Percentiles rank a stretch among this genome's conserved stretches.
Evolutionary conservation across 2,113 vertebrate species (phyloP).

Genomic region (Conger conger): DNA sequence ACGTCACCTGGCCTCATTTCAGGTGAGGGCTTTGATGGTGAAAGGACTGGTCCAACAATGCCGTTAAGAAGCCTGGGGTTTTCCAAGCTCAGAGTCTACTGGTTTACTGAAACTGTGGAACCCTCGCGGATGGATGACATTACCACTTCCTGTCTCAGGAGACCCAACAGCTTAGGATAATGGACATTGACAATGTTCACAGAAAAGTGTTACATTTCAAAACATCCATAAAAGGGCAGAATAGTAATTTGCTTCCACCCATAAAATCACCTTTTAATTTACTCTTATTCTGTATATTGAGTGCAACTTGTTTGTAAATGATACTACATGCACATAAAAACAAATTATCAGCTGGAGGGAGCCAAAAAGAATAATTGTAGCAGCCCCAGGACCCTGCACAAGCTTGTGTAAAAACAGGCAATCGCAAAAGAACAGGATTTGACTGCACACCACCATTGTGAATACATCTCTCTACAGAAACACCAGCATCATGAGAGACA

Average conservation of each 20-base stretch:
- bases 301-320: too few species aligned
- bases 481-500: background rate
- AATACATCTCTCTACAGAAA: background rate
- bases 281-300: too few species aligned
- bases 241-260: too few species aligned
- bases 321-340: too few species aligned
- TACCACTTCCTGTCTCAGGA: background rate
- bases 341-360: too few species aligned
- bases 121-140: background rate
- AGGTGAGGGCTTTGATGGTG: background rate
- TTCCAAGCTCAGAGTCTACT: background rate
- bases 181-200: background rate
- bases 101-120: background rate
- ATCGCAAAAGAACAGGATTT: background rate
- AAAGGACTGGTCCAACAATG: background rate
- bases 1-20: background rate
- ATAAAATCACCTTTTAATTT: too few species aligned
- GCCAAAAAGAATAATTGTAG: background rate
- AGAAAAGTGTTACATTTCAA: background rate
- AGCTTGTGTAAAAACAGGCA: background rate
- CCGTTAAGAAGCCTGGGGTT: background rate
- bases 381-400: background rate
- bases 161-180: background rate
- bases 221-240: background rate
- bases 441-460: background rate